Conservation (phyloP, 2,113 vertebrate species). For the Mus pahari region DNA sequence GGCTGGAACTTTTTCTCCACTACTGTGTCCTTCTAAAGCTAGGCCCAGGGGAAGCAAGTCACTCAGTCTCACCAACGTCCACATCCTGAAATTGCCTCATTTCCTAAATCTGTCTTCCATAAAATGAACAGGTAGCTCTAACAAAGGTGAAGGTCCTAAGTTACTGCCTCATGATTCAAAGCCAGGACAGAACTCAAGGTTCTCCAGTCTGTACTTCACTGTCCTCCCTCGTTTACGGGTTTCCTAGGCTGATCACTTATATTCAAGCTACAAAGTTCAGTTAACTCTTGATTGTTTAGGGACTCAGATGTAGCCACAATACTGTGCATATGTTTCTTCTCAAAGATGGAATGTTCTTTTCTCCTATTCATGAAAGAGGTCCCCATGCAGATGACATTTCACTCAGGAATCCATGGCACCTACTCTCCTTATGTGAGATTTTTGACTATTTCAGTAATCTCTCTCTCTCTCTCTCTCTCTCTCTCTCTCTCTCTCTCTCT, state of each 20-base stretch:
- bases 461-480: neutral
- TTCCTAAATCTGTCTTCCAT: no score
- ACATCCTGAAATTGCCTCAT: neutral
- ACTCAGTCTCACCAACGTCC: neutral
- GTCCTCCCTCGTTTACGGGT: neutral
- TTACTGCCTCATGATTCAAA: neutral
- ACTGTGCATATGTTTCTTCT: no score
- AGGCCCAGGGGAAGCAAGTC: neutral
- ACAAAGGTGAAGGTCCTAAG: neutral
- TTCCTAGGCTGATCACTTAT: neutral
- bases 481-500: neutral
- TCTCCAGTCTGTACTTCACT: neutral
- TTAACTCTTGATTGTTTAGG: neutral
- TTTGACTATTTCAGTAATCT: neutral
- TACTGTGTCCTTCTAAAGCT: neutral
- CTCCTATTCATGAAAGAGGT: neutral
- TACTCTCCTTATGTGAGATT: neutral
- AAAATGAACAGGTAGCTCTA: neutral
- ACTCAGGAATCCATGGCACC: neutral
- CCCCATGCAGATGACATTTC: neutral
- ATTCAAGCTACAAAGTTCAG: neutral
- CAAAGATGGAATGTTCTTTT: neutral
- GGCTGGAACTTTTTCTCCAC: neutral
- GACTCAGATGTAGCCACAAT: neutral
- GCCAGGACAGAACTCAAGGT: neutral